Conservation (phyloP, 2,113 vertebrate genomes). For the Ranitomeya imitator region DNA sequence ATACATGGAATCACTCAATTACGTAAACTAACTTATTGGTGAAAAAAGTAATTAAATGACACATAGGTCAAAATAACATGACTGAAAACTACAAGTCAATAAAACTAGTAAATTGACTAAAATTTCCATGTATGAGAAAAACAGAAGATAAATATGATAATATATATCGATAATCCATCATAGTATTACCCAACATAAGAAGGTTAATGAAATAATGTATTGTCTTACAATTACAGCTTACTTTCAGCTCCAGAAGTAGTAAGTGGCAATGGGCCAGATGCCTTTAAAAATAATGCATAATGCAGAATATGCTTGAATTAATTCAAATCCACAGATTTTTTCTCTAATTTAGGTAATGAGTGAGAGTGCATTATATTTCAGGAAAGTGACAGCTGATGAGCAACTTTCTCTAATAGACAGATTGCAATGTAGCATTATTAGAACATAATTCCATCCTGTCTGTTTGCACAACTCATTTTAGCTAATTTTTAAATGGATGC, state of each 20-base stretch:
- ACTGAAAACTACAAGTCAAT: no score
- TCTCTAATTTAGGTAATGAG: slow-evolving; percentile 15
- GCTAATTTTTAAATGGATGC: not conserved
- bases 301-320: not conserved
- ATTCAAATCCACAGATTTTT: slow-evolving; percentile 16
- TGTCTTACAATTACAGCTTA: not conserved
- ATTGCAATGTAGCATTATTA: slow-evolving; percentile 8
- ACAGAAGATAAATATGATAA: not conserved
- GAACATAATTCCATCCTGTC: not conserved
- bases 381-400: slow-evolving; percentile 20
- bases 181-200: not conserved
- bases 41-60: no score
- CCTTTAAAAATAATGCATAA: not conserved
- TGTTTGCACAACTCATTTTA: not conserved
- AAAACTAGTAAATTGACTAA: no score
- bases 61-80: no score
- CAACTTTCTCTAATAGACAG: slow-evolving; percentile 27
- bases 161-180: not conserved
- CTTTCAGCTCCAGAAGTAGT: not conserved
- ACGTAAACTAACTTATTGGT: no score
- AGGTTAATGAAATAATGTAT: no score
- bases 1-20: no score
- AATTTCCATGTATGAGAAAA: not conserved
- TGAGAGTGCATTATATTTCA: not conserved
- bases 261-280: not conserved